Evolutionary conservation across 2,797 vertebrate genomes (phyloP).

Genomic region (Lacerta bilineata): DNA sequence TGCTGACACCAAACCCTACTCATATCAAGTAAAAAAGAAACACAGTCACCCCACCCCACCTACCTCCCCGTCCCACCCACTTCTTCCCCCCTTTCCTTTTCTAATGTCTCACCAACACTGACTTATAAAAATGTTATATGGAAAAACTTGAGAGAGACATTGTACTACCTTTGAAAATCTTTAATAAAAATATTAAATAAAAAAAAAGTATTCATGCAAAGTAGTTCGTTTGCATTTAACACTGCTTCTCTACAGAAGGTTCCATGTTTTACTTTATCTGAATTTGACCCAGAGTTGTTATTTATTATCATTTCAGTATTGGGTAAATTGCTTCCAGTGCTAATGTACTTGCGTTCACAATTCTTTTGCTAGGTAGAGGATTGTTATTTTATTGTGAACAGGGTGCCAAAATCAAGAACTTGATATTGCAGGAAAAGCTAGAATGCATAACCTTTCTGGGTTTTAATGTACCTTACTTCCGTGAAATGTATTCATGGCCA

Average conservation of each 20-base stretch:
- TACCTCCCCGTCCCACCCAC: too few species aligned
- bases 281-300: not conserved
- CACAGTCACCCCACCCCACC: too few species aligned
- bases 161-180: too few species aligned
- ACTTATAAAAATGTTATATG: too few species aligned
- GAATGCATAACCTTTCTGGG: not conserved
- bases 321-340: not conserved
- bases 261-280: constrained; percentile 8
- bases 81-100: too few species aligned
- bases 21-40: too few species aligned
- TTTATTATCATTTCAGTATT: not conserved
- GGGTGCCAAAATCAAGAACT: not conserved
- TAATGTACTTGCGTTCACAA: not conserved
- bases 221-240: not conserved
- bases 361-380: not conserved
- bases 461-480: not conserved
- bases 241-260: not conserved
- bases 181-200: too few species aligned
- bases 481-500: not conserved
- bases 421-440: not conserved
- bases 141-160: too few species aligned
- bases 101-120: too few species aligned
- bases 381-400: not conserved
- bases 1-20: too few species aligned
- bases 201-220: not conserved